Evolutionary conservation across 2,113 vertebrate genomes (phyloP).

Genomic region (Cheilinus undulatus): DNA sequence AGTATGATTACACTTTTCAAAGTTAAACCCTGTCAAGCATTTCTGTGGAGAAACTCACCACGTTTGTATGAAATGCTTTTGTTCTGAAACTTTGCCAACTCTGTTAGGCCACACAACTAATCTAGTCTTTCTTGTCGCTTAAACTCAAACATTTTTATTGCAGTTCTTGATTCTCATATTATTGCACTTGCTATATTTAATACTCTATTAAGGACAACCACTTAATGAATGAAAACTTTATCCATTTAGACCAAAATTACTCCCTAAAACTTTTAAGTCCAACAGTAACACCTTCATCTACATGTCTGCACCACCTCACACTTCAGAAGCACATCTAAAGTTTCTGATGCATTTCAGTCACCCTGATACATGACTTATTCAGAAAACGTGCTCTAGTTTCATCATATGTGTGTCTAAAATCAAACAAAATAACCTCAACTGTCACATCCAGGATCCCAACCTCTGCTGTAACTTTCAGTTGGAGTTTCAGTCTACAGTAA

Average conservation of each 20-base stretch:
- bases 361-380: slow-evolving; percentile 38
- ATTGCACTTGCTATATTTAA: too few relatives aligned
- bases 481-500: slow-evolving; percentile 25
- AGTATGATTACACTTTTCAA: too few relatives aligned
- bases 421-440: slow-evolving; percentile 27
- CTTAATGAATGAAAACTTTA: too few relatives aligned
- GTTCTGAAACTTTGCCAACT: too few relatives aligned
- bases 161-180: too few relatives aligned
- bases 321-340: slow-evolving; percentile 6
- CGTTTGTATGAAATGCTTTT: too few relatives aligned
- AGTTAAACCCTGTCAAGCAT: too few relatives aligned
- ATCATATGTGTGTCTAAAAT: slow-evolving; percentile 29
- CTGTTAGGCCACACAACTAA: too few relatives aligned
- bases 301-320: not conserved
- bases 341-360: slow-evolving; percentile 44
- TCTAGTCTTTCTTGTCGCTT: too few relatives aligned
- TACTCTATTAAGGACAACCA: too few relatives aligned
- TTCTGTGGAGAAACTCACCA: too few relatives aligned
- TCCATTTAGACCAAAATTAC: slow-evolving; percentile 37
- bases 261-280: slow-evolving; percentile 6
- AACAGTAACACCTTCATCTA: slow-evolving; percentile 35
- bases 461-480: slow-evolving; percentile 27
- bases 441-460: slow-evolving; percentile 20
- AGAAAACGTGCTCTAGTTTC: slow-evolving; percentile 34
- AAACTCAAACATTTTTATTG: too few relatives aligned